A percentile compares a stretch with the other conserved stretches of the same genome.
Conservation (phyloP, 2,797 vertebrate species). For the Chaetodon trifasciatus region DNA sequence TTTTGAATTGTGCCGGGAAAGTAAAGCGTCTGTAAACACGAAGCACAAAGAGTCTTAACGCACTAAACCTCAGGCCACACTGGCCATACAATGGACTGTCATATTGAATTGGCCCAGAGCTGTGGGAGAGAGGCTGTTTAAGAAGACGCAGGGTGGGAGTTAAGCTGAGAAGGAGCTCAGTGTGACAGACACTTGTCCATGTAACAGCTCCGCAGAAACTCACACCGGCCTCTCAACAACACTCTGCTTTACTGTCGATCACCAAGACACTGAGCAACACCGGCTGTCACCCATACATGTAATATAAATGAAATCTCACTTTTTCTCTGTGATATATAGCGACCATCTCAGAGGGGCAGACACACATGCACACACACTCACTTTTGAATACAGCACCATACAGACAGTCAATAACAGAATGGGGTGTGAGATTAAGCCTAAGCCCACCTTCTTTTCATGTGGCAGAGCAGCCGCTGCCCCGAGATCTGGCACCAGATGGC, state of each 20-base stretch:
- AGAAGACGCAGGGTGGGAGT: slow-evolving; percentile 76
- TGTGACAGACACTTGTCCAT: slow-evolving; percentile 83
- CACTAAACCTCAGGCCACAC: slow-evolving; percentile 76
- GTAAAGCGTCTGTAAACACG: slow-evolving; percentile 79
- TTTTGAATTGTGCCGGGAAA: slow-evolving; percentile 67
- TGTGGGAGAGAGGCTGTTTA: slow-evolving; percentile 76
- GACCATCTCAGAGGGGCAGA: slow-evolving; percentile 70
- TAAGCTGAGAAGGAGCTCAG: slow-evolving; percentile 73
- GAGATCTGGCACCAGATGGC: slow-evolving; percentile 89
- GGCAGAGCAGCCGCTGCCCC: slow-evolving; percentile 84
- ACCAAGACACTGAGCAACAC: slow-evolving; percentile 76
- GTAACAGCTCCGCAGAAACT: slow-evolving; percentile 75
- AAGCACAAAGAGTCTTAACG: slow-evolving; percentile 75
- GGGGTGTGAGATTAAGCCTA: slow-evolving; percentile 86
- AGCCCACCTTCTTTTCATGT: slow-evolving; percentile 84
- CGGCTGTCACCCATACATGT: slow-evolving; percentile 78
- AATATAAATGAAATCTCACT: slow-evolving; percentile 80
- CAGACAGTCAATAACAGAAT: slow-evolving; percentile 85
- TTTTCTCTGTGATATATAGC: slow-evolving; percentile 73
- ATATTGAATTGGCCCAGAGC: slow-evolving; percentile 77
- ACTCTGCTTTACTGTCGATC: slow-evolving; percentile 81
- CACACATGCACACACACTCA: slow-evolving; percentile 60
- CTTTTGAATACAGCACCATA: slow-evolving; percentile 73
- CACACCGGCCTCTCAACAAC: slow-evolving; percentile 73
- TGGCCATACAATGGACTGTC: slow-evolving; percentile 76